Conservation (phyloP, 2,113 vertebrate species). For the Osmerus mordax region DNA sequence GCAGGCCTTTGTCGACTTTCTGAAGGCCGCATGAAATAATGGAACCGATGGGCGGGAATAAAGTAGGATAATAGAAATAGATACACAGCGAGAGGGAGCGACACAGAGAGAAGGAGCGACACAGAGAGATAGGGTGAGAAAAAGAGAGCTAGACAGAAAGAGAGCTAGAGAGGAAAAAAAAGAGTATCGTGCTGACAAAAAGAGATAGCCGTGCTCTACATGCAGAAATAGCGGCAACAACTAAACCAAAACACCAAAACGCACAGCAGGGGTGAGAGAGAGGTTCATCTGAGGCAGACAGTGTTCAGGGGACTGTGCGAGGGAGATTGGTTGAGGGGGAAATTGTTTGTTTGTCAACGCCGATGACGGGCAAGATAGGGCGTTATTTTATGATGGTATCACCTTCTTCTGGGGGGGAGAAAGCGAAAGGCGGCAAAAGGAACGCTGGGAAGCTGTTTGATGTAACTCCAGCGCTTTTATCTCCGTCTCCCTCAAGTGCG, state of each 20-base stretch:
- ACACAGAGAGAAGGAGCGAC: background rate
- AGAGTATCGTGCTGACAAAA: background rate
- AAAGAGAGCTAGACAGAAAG: background rate
- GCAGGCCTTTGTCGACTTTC: constrained; percentile 17
- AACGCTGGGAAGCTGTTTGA: background rate
- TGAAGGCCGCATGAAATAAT: background rate
- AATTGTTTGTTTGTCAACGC: constrained; percentile 15
- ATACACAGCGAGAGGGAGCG: background rate
- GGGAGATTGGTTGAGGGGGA: constrained; percentile 1
- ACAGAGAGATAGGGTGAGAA: background rate
- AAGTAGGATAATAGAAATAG: background rate
- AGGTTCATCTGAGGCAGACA: constrained; percentile 6
- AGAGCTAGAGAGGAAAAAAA: too few species aligned
- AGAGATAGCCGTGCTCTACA: background rate
- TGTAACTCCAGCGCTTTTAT: constrained; percentile 10
- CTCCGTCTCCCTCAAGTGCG: constrained; percentile 17
- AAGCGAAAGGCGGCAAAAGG: constrained; percentile 25
- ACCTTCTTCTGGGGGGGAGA: background rate
- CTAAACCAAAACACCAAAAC: background rate
- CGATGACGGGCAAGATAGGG: constrained; percentile 12
- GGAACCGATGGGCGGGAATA: background rate
- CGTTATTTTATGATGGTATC: constrained; percentile 25
- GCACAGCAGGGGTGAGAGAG: background rate
- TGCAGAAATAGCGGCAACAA: background rate
- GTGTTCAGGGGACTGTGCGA: constrained; percentile 10